phyloP scores from a whole-genome alignment of 2,888 invertebrate species.

The Steinernema hermaphroditum region DNA sequence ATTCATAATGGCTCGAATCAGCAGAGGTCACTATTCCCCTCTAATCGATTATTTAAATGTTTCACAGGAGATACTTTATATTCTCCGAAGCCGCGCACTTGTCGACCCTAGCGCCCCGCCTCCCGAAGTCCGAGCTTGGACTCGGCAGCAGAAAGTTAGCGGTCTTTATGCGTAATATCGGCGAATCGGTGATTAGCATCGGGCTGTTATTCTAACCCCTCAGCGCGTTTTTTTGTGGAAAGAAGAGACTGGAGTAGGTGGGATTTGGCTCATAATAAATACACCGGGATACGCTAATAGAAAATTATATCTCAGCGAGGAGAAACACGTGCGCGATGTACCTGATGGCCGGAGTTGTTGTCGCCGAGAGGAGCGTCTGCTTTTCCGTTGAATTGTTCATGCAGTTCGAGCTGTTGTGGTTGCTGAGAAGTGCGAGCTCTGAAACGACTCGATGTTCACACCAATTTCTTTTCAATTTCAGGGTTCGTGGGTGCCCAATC shows the following conservation, averaged over 20 bases:
- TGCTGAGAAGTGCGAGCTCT: conserved; percentile 15
- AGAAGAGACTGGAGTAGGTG: background rate
- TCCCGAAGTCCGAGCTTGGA: background rate
- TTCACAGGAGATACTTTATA: conserved; percentile 26
- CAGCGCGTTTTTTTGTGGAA: no score
- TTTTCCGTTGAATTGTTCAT: conserved; percentile 6
- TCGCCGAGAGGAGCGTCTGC: conserved; percentile 21
- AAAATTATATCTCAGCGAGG: no score
- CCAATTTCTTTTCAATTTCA: background rate
- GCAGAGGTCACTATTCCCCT: background rate
- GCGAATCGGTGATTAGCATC: conserved; percentile 16
- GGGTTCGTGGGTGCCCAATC: background rate
- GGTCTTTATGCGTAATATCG: conserved; percentile 20
- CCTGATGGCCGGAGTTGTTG: background rate
- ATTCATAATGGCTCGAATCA: background rate
- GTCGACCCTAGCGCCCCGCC: conserved; percentile 2
- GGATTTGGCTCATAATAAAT: background rate
- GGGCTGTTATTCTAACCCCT: background rate
- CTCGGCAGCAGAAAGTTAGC: background rate
- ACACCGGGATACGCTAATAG: no score
- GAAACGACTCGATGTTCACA: no score
- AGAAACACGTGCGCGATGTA: background rate
- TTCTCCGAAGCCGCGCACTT: conserved; percentile 22
- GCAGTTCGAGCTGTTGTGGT: background rate
- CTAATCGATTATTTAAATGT: conserved; percentile 25